Base-by-base conservation (phyloP, 2,888 invertebrate species). In the Tenthredo mesomela region DNA sequence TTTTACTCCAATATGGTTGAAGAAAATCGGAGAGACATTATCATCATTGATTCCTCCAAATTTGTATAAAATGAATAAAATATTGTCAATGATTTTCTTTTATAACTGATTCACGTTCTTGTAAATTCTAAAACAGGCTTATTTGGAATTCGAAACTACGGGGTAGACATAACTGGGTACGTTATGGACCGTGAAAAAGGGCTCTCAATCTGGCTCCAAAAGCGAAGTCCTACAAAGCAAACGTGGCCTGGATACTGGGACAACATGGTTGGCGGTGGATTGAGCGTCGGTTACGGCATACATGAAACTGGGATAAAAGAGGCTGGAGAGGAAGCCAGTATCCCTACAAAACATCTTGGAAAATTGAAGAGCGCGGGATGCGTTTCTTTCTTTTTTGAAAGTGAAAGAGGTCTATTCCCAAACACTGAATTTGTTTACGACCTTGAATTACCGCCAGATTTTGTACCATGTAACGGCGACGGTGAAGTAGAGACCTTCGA, bases 181-280 rank as follows among this genome's bases (percentile, higher is more conserved):
- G 96, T 98, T 82, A 95, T 95, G 91, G 97, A 98, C 93, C 97
- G 97, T 54, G 96, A 96, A 82, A 96, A 96, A 93, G 97, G 98
- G 6, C 94, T 98, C 71, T 98, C 97, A 93, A 95, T 98, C 91
- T 99, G 99, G 99, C 94, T 99, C 90, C 98, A 98, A 93, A 97
- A 97, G 92, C 95, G 99, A 90, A 97, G 98, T 88, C 95, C 96
- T 86, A 98, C 97, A 82, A 99, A 99, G 94, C 97, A 97, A 93
- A 98, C 98, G 65, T 99, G 98, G 97, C 98, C 99, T 86, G 97
- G 97, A 94, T 98, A 97, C 94, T 97, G 98, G 96, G 99, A 99
- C 93, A 98, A 98, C 92, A 98, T 99, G 96, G 98, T 98, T 61
- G 98, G 98, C 88, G 99, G 99, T 83, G 99, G 98, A 4, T 93